Evolutionary conservation across 92 coral and sea anemone genomes (phyloP).

Genomic region (Muricea muricata): DNA sequence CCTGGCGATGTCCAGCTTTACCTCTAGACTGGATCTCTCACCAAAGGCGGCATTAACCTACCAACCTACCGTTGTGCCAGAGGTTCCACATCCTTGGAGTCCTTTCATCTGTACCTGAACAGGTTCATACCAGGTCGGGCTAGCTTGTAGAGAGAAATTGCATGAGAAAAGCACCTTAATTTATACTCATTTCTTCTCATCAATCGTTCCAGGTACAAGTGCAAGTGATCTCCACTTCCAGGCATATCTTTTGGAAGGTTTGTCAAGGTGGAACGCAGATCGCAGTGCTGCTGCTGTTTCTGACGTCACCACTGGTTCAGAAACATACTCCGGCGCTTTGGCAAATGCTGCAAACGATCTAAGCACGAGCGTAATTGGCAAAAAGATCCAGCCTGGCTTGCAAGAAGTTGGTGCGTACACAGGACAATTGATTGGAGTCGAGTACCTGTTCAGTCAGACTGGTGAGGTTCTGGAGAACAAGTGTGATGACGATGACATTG

Average conservation of each 20-base stretch:
- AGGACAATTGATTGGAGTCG: slow-evolving; percentile 68
- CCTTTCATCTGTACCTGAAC: slow-evolving; percentile 68
- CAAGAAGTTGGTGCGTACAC: slow-evolving; percentile 44
- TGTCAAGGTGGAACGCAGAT: slow-evolving; percentile 65
- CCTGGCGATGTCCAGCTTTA: too few relatives aligned
- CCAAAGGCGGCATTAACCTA: too few relatives aligned
- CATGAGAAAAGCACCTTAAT: not conserved
- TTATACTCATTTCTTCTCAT: not conserved
- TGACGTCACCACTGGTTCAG: not conserved
- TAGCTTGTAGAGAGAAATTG: not conserved
- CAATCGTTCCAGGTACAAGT: slow-evolving; percentile 55
- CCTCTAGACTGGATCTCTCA: too few relatives aligned
- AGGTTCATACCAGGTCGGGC: slow-evolving; percentile 64
- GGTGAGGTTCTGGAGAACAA: slow-evolving; percentile 47
- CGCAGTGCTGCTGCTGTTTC: slow-evolving; percentile 53
- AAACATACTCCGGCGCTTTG: slow-evolving; percentile 45
- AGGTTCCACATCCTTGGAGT: slow-evolving; percentile 72
- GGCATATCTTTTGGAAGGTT: slow-evolving; percentile 73
- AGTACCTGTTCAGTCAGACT: slow-evolving; percentile 60
- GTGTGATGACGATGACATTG: slow-evolving; percentile 49
- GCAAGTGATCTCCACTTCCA: slow-evolving; percentile 76
- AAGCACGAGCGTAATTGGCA: slow-evolving; percentile 55
- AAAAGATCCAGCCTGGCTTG: slow-evolving; percentile 24
- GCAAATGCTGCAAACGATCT: slow-evolving; percentile 46
- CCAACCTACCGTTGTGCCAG: too few relatives aligned